Evolutionary conservation across 2,888 invertebrate species (phyloP).

Genomic region (Xiphydria camelus): DNA sequence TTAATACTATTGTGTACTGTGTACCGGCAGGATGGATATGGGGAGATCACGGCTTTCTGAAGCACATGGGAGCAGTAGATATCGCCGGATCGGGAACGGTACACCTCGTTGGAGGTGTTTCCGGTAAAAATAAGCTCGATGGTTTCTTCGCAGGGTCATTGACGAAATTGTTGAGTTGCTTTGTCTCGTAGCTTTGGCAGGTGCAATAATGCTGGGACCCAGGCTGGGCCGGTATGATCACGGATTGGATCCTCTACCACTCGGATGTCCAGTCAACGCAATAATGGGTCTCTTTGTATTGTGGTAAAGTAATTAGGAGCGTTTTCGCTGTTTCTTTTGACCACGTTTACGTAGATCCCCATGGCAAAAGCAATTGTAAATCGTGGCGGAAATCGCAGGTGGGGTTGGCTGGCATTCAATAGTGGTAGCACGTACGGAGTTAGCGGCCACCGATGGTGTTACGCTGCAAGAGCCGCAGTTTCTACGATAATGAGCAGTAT

Average conservation of each 20-base stretch:
- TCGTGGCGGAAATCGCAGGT: slow-evolving; percentile 59
- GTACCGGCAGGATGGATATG: slow-evolving; percentile 94
- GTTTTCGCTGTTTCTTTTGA: neutral
- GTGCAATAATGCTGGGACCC: slow-evolving; percentile 88
- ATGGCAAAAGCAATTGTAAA: too few relatives aligned
- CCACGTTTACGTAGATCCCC: too few relatives aligned
- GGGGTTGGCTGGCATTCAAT: slow-evolving; percentile 97
- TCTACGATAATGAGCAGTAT: slow-evolving; percentile 91
- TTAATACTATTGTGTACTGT: slow-evolving; percentile 89
- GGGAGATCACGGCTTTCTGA: slow-evolving; percentile 86
- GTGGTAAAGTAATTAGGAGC: slow-evolving; percentile 62
- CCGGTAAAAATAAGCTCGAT: too few relatives aligned
- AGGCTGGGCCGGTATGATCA: slow-evolving; percentile 81
- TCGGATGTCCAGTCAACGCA: slow-evolving; percentile 88
- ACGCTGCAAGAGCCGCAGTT: slow-evolving; percentile 86
- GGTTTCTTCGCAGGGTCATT: too few relatives aligned
- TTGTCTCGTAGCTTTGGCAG: slow-evolving; percentile 83
- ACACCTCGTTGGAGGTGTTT: slow-evolving; percentile 78
- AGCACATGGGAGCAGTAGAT: slow-evolving; percentile 83
- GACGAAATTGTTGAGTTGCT: too few relatives aligned
- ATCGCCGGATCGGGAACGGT: slow-evolving; percentile 92
- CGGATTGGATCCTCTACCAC: slow-evolving; percentile 74
- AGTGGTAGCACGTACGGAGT: slow-evolving; percentile 87
- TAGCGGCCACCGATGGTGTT: slow-evolving; percentile 87
- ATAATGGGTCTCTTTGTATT: slow-evolving; percentile 89